Evolutionary conservation across 2,113 vertebrate genomes (phyloP), one percentile per base, ranked within the genome.

Genomic region (Pterophyllum scalare): DNA sequence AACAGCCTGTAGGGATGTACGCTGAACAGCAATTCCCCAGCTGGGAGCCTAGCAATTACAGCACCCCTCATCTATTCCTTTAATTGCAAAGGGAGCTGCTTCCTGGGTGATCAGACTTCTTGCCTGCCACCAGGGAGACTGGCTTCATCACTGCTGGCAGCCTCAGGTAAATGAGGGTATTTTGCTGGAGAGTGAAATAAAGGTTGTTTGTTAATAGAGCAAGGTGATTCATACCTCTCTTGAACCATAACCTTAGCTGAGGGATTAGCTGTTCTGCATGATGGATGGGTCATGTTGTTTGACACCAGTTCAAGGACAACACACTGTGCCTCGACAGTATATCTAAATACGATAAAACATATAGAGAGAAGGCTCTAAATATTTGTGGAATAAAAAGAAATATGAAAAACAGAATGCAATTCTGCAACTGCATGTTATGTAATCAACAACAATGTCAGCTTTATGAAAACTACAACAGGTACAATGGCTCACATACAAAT

Each of bases 1-100:
- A 92, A 91, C 80, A 86, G 91, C 92, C 93, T 82, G 82, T 56
- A 88, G 94, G 88, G 93, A 90, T 90, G 87, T 89, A 81, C 75
- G 82, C 86, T 93, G n/a, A 93, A 93, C 89, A 93, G 88, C 87
- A 78, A 93, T 90, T 91, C 92, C 93, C 92, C 93, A 91, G 86
- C 83, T 88, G 93, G 92, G 90, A 92, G 88, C 80, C 81, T 81
- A 86, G 93, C 94, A 95, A 96, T 96, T 96, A 94, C 77, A 79
- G 75, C 84, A 82, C 89, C 83, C 90, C 91, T 93, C 89, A 87
- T 94, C 91, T 89, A 89, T 86, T 87, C 87, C 87, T 89, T 89
- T 93, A 95, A 94, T 95, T 94, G 95, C 93, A 91, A 82, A 87
- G 89, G 88, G 93, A 89, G 91, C 72, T 70, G 84, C 87, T 93